These are phyloP conservation scores for Zonitis immaculata DNA, from an alignment of 2,888 invertebrate genomes.

Conservation along the genomic window DNA sequence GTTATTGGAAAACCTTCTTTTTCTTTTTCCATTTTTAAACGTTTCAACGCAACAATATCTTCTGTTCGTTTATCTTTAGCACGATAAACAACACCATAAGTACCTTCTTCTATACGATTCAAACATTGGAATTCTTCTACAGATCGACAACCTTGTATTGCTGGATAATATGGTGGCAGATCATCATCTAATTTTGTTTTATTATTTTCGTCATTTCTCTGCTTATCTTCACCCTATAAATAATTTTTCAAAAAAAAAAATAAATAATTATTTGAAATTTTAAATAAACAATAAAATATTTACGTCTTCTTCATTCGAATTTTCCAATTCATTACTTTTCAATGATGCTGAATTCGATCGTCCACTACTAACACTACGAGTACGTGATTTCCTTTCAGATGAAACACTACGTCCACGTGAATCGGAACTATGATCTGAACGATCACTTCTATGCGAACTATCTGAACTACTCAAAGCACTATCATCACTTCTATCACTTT, in stretches of 20 bases:
- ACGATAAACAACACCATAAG: conserved; percentile 95
- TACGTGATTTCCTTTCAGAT: conserved; percentile 20
- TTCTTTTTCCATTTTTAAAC: conserved; percentile 98
- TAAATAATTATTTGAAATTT: too few species aligned
- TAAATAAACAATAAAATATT: too few species aligned
- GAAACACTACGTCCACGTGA: conserved; percentile 16
- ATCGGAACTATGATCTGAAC: conserved; percentile 21
- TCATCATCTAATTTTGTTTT: conserved; percentile 48
- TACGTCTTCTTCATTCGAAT: conserved; percentile 20
- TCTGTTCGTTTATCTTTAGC: conserved; percentile 93
- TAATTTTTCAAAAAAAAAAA: too few species aligned
- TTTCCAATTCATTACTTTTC: conserved; percentile 38
- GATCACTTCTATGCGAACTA: conserved; percentile 25
- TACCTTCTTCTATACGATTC: conserved; percentile 94
- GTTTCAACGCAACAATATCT: conserved; percentile 94
- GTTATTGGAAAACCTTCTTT: conserved; percentile 99
- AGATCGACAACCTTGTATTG: conserved; percentile 65
- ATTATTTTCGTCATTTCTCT: conserved; percentile 8
- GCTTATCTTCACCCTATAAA: background rate
- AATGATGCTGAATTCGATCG: conserved; percentile 38
- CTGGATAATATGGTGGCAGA: conserved; percentile 72
- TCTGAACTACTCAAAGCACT: conserved; percentile 24
- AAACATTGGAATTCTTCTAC: conserved; percentile 97
- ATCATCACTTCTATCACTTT: conserved; percentile 26
- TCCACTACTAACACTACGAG: conserved; percentile 31